phyloP scores from a whole-genome alignment of 1,140 invertebrate genomes.

The Chionoecetes opilio region DNA sequence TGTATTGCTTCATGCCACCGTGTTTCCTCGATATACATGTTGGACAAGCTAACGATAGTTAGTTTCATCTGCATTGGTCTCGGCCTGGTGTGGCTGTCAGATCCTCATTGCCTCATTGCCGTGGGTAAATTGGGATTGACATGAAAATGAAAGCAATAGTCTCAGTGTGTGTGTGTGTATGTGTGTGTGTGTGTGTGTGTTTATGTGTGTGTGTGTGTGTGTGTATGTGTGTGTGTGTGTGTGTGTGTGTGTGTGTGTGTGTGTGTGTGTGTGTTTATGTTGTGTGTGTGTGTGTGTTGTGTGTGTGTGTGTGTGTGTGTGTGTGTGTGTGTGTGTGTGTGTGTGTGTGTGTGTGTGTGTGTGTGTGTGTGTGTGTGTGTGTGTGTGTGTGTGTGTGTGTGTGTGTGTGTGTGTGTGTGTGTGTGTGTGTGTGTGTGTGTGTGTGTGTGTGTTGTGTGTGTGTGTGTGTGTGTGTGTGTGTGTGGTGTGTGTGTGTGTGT shows the following conservation, averaged over 20 bases:
- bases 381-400: no score
- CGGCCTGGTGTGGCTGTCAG: no score
- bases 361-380: no score
- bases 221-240: slow-evolving; percentile 8
- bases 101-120: neutral
- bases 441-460: neutral
- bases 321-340: neutral
- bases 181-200: slow-evolving; percentile 22
- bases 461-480: neutral
- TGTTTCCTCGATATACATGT: no score
- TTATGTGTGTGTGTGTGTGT: neutral
- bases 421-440: neutral
- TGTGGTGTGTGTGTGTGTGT: neutral
- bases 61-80: no score
- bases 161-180: neutral
- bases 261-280: neutral
- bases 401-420: no score
- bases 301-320: neutral
- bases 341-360: no score
- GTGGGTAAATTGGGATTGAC: neutral
- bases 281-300: no score
- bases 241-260: neutral
- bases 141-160: no score
- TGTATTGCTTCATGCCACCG: no score
- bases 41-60: no score